These are phyloP conservation scores for Glaucidium brasilianum DNA, from an alignment of 2,113 vertebrate species.

Conservation along the genomic window DNA sequence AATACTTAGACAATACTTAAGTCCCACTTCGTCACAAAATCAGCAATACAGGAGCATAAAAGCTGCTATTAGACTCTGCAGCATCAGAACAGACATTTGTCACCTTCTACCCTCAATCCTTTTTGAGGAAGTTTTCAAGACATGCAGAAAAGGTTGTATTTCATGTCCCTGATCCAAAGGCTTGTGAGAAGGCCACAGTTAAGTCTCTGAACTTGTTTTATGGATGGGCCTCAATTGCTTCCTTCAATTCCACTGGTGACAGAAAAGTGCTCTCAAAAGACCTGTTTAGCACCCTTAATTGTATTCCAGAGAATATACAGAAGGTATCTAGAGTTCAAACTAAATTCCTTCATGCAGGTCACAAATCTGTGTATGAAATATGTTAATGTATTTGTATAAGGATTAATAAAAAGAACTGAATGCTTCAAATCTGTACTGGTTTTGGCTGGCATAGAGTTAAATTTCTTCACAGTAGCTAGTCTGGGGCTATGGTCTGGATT, in stretches of 20 bases:
- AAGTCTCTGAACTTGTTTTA: background rate
- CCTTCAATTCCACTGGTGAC: background rate
- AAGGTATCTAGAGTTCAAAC: background rate
- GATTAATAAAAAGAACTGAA: background rate
- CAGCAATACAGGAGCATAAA: background rate
- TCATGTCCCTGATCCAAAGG: background rate
- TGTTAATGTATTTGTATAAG: background rate
- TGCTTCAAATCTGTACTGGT: background rate
- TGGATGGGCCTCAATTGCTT: background rate
- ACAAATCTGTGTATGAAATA: background rate
- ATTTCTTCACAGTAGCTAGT: background rate
- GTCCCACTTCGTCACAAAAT: background rate
- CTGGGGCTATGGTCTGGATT: background rate
- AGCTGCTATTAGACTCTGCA: background rate
- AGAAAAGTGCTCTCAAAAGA: background rate
- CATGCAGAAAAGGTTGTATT: background rate
- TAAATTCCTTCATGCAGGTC: background rate
- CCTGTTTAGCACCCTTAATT: background rate
- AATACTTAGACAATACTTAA: background rate
- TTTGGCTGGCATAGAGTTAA: background rate
- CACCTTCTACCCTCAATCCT: background rate
- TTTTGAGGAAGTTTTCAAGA: background rate
- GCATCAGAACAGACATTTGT: background rate
- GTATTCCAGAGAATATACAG: background rate
- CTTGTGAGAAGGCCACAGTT: background rate